Conservation (phyloP, 1,140 invertebrate species). For the Diprion similis region DNA sequence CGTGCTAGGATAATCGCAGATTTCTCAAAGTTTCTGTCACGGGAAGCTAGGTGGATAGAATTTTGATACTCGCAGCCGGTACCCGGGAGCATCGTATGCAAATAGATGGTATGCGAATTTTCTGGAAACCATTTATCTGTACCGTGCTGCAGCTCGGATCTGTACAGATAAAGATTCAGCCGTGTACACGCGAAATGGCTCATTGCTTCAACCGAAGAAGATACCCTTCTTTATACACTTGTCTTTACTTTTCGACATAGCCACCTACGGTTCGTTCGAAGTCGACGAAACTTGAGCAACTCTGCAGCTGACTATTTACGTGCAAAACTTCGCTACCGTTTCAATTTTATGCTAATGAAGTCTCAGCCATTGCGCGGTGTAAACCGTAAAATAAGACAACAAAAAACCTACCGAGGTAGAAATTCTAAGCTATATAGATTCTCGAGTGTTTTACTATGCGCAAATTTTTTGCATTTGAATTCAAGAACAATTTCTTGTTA, state of each 20-base stretch:
- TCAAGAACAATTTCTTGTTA: no score
- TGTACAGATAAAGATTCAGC: no score
- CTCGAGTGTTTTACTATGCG: no score
- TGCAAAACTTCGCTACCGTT: neutral
- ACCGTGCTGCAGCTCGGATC: no score
- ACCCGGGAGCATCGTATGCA: neutral
- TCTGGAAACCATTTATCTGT: no score
- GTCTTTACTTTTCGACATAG: neutral
- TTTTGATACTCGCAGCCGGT: neutral
- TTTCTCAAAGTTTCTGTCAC: neutral
- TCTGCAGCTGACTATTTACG: neutral
- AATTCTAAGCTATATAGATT: no score
- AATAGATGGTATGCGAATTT: neutral
- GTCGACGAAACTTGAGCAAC: neutral
- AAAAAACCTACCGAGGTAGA: no score
- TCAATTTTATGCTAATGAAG: neutral
- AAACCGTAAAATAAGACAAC: no score
- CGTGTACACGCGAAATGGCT: no score
- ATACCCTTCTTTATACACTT: neutral
- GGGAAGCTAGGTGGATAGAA: neutral
- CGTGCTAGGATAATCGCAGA: neutral
- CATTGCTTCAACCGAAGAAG: no score
- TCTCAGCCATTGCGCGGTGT: neutral
- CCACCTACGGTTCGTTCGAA: neutral
- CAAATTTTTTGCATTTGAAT: no score